Evolutionary conservation across 2,888 invertebrate species (phyloP), one percentile per base, ranked within the genome.

Genomic region (Lordiphosa andalusiaca): DNA sequence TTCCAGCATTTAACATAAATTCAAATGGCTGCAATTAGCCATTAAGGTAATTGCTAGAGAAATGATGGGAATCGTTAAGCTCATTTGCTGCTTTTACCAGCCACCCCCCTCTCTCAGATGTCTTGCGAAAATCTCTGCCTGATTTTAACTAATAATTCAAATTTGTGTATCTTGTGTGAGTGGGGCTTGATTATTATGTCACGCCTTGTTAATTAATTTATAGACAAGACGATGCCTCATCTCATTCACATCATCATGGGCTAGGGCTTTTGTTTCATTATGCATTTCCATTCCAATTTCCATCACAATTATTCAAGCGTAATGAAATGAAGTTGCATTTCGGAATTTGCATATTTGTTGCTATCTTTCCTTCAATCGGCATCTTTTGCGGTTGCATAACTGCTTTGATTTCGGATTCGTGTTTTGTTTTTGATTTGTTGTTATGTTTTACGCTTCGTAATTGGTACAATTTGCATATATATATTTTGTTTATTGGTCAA

Each of bases 191-290:
- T 68, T 70, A 81, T 80, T 82, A 78, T 81, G 69, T 81, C 80
- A 76, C 71, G 69, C 73, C 80, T 80, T 73, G 74, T 75, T 81
- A 76, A 81, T 82, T 80, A 74, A 76, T 73, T 74, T 73, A 57
- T 67, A 62, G 68, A 67, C 61, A 61, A 55, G 33, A 44, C 33
- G 55, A 59, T 57, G 63, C 57, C 55, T 48, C 42, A 41, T 51
- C 63, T 48, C 54, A 59, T 72, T 64, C 57, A 64, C 67, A 71
- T 53, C 50, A 40, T 51, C 51, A 58, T 68, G 54, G 55, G 53
- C 52, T 65, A 53, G 53, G 66, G 55, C 53, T 57, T 62, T 37
- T 47, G 23, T 56, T 44, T 30, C 42, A 49, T 62, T 53, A 53
- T 57, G 56, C 62, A 62, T 54, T 71, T 64, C 59, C 66, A 61